Base-by-base conservation (phyloP, 2,888 invertebrate genomes). In the Ormyrus rosae region DNA sequence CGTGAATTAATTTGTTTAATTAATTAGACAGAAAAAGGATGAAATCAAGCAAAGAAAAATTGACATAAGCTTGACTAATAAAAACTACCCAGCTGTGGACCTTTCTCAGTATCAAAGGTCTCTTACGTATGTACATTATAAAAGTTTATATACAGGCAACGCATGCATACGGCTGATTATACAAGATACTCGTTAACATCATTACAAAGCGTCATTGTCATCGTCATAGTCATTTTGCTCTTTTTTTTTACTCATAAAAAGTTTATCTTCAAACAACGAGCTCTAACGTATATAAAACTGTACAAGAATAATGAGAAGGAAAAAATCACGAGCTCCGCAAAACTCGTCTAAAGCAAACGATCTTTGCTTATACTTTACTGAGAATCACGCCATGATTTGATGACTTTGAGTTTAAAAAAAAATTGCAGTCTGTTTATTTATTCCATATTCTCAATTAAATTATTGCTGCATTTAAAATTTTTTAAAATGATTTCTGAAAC, bases 31-130 rank as follows among this genome's bases (percentile, higher is more conserved):
- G 60, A 60, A 60, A 34, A 34, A 34, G 60, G 46, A 63, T 60
- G 7, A 19, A 34, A 60, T 60, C 60, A 60, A 63, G 46, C 63
- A 11, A 8, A 63, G 46, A 53, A 8, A 34, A 8, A 60, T 58
- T 34, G 65, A 73, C 11, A 67, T 80, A 78, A 82, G 80, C 80
- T 82, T 78, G 80, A 67, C 71, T 75, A 82, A 10, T 78, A 65
- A 83, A 81, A 83, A 83, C 89, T 90, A 90, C 86, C 89, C 89
- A 90, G 90, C 89, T 89, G 89, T 90, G 90, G 89, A 90, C 90
- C 89, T 90, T 90, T 90, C 88, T 90, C 86, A 86, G 86, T 86
- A 89, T 89, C 90, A 90, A 90, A 90, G 90, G 90, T 89, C 90
- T 90, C 90, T 90, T 87, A 89, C 87, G 84, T 85, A 86, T 87